phyloP scores from a whole-genome alignment of 1,140 invertebrate genomes.

The honey bee (Apis mellifera) region DNA sequence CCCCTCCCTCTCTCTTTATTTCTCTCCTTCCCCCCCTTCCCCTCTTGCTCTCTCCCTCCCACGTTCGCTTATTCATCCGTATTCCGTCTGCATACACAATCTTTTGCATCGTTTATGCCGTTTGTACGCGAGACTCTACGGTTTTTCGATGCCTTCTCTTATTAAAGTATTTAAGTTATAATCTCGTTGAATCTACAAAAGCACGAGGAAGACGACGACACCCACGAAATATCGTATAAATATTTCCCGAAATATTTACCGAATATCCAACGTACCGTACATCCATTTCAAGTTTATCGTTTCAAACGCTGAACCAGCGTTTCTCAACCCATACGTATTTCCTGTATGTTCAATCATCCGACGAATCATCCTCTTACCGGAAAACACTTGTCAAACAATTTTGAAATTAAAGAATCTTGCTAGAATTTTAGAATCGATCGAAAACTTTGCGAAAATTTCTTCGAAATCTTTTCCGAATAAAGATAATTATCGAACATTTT shows the following conservation, averaged over 20 bases:
- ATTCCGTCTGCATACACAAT: slow-evolving; percentile 42
- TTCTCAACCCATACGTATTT: neutral
- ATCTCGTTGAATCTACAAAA: neutral
- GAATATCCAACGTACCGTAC: neutral
- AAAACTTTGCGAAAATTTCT: too few relatives aligned
- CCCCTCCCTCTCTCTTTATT: neutral
- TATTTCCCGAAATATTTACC: neutral
- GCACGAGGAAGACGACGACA: neutral
- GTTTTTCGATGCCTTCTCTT: slow-evolving; percentile 29
- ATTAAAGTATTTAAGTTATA: slow-evolving; percentile 39
- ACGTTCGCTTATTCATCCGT: slow-evolving; percentile 29
- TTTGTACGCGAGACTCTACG: slow-evolving; percentile 49
- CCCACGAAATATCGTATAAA: neutral
- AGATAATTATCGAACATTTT: too few relatives aligned
- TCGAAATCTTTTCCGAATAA: too few relatives aligned
- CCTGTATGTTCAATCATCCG: too few relatives aligned
- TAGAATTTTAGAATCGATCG: too few relatives aligned
- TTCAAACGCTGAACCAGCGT: neutral
- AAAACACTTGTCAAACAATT: too few relatives aligned
- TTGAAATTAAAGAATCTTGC: too few relatives aligned
- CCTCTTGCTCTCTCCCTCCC: neutral
- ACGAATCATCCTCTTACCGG: too few relatives aligned
- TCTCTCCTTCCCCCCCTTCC: too few relatives aligned
- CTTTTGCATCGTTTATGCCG: slow-evolving; percentile 57
- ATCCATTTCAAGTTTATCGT: neutral